These are phyloP conservation scores for Drosophila persimilis DNA, from an alignment of 1,140 invertebrate species.

Conservation along the genomic window DNA sequence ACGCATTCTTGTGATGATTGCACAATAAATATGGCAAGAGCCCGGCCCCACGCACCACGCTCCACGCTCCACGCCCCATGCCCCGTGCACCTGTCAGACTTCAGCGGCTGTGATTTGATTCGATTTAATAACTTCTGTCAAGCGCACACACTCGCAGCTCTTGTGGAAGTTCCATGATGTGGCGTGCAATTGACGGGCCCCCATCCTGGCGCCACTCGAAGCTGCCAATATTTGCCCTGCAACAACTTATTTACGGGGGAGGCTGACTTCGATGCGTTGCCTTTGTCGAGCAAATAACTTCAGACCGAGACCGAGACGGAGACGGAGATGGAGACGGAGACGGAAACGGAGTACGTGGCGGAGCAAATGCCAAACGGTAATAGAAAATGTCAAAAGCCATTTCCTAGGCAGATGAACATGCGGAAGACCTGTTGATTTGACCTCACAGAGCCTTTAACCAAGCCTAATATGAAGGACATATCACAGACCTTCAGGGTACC, in stretches of 20 bases:
- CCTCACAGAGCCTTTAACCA: no score
- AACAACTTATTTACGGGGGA: slow-evolving; percentile 4
- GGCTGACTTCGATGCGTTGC: no score
- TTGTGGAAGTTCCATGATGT: slow-evolving; percentile 3
- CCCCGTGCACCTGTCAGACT: slow-evolving; percentile 36
- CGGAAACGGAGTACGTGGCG: no score
- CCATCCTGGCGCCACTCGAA: background rate
- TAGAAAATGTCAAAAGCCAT: slow-evolving; percentile 18
- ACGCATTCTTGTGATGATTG: slow-evolving; percentile 61
- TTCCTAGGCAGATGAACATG: slow-evolving; percentile 9
- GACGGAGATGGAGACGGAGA: no score
- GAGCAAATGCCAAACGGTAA: no score
- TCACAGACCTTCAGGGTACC: no score
- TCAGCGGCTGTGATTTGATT: slow-evolving; percentile 51
- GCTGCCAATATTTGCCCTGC: background rate
- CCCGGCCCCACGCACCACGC: no score
- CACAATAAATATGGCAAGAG: slow-evolving; percentile 55
- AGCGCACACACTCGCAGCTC: slow-evolving; percentile 22
- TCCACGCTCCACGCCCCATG: background rate
- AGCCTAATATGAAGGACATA: no score
- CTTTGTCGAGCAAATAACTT: no score
- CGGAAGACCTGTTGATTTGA: background rate
- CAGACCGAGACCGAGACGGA: no score
- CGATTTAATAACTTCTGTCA: slow-evolving; percentile 67
- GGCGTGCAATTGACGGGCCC: slow-evolving; percentile 1